Evolutionary conservation across 2,797 vertebrate species (phyloP).

Genomic region (Cheracebus regulus): DNA sequence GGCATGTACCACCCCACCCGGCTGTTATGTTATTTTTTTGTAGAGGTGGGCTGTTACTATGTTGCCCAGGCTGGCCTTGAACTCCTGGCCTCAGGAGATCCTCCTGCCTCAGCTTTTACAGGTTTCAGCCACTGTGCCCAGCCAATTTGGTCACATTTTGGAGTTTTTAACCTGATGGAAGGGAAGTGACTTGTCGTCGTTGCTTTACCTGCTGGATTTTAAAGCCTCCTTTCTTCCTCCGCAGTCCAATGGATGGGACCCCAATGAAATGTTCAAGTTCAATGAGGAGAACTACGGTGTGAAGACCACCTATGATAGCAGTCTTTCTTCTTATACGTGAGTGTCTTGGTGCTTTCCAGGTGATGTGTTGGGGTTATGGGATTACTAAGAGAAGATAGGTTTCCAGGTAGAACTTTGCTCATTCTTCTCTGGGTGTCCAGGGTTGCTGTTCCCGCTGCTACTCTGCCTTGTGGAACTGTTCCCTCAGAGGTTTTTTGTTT

Average conservation of each 20-base stretch:
- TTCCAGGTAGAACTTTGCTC: neutral
- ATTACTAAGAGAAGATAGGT: neutral
- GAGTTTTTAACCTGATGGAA: neutral
- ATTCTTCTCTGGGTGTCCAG: neutral
- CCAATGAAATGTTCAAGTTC: slow-evolving; percentile 96
- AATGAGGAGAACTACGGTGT: slow-evolving; percentile 95
- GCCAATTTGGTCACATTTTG: neutral
- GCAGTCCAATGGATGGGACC: slow-evolving; percentile 96
- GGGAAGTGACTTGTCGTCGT: neutral
- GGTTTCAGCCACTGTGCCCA: neutral
- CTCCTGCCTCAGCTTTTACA: neutral
- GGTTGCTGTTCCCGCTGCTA: neutral
- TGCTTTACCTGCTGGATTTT: neutral
- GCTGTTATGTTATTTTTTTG: neutral
- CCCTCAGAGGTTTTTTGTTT: neutral
- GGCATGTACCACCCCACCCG: neutral
- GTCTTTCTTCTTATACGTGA: slow-evolving; percentile 95
- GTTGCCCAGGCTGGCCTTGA: neutral
- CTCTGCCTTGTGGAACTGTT: neutral
- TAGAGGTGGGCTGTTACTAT: neutral
- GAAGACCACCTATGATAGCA: slow-evolving; percentile 95
- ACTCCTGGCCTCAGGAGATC: neutral
- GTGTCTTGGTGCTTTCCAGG: slow-evolving; percentile 70
- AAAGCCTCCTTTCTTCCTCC: neutral
- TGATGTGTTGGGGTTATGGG: too few species aligned